Conservation (phyloP, 2,888 invertebrate species). For the Acanthococcus lagerstroemiae region DNA sequence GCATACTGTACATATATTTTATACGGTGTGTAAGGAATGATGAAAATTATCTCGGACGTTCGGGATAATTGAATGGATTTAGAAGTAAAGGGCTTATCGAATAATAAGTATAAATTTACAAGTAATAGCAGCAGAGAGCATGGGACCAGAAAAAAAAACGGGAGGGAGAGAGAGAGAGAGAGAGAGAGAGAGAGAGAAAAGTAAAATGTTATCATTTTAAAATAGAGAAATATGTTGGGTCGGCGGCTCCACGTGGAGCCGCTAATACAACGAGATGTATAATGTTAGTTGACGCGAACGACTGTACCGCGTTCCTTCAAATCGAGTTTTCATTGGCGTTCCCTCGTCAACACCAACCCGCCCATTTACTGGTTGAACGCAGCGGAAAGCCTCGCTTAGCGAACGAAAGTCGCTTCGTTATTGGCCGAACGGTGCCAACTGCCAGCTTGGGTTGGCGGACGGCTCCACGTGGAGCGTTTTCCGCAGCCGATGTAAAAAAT, state of each 20-base stretch:
- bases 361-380: slow-evolving; percentile 13
- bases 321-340: slow-evolving; percentile 8
- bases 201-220: slow-evolving; percentile 31
- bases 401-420: not conserved
- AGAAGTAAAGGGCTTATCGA: slow-evolving; percentile 27
- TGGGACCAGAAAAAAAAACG: slow-evolving; percentile 1
- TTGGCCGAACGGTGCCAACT: slow-evolving; percentile 21
- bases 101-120: slow-evolving; percentile 31
- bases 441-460: slow-evolving; percentile 16
- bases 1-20: not conserved
- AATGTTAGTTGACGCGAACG: slow-evolving; percentile 9
- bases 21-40: slow-evolving; percentile 6
- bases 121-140: slow-evolving; percentile 14
- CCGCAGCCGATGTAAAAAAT: slow-evolving; percentile 25
- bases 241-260: slow-evolving; percentile 27
- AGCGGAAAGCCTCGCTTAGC: not conserved
- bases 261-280: not conserved
- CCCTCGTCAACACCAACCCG: slow-evolving; percentile 4
- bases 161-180: slow-evolving; percentile 3
- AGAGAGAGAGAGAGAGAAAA: slow-evolving; percentile 14
- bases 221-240: slow-evolving; percentile 25
- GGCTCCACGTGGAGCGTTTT: slow-evolving; percentile 34
- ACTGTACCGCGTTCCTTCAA: slow-evolving; percentile 26
- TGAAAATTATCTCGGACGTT: slow-evolving; percentile 31
- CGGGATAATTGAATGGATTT: slow-evolving; percentile 29